phyloP scores from a whole-genome alignment of 2,113 vertebrate species.

The Xenus cinereus region DNA sequence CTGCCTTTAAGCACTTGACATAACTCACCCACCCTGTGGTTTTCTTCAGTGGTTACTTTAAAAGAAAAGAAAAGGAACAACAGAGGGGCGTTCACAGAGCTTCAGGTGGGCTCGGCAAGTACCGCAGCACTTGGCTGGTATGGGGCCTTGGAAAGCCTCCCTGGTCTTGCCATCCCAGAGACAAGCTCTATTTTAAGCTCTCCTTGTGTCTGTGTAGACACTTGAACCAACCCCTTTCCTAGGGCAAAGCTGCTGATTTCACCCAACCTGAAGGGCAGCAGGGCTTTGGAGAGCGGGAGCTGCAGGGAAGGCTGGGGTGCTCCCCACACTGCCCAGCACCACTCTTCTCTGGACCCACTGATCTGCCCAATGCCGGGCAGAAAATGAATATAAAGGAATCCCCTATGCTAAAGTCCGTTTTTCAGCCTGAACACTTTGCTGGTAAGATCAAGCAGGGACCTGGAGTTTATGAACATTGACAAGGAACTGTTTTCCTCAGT shows the following conservation, averaged over 20 bases:
- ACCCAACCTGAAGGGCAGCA: background rate
- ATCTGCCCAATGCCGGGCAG: background rate
- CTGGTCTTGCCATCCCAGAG: background rate
- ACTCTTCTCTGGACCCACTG: background rate
- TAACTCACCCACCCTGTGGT: background rate
- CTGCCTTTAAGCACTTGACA: background rate
- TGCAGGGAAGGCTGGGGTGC: fast-evolving
- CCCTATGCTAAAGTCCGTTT: background rate
- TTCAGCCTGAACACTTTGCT: background rate
- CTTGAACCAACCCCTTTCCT: background rate
- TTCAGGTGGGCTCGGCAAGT: background rate
- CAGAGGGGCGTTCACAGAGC: background rate
- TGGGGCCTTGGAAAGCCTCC: background rate
- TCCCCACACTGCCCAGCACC: background rate
- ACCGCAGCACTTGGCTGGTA: background rate
- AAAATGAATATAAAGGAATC: background rate
- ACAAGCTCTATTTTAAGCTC: background rate
- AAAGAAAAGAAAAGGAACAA: background rate
- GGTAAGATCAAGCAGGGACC: background rate
- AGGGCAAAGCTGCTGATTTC: background rate
- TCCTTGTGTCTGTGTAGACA: background rate
- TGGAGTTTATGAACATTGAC: background rate
- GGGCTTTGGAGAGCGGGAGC: background rate
- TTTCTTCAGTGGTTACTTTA: background rate
- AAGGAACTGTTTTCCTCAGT: background rate